phyloP scores from a whole-genome alignment of 1,140 invertebrate species.

The Paracyclopina nana region DNA sequence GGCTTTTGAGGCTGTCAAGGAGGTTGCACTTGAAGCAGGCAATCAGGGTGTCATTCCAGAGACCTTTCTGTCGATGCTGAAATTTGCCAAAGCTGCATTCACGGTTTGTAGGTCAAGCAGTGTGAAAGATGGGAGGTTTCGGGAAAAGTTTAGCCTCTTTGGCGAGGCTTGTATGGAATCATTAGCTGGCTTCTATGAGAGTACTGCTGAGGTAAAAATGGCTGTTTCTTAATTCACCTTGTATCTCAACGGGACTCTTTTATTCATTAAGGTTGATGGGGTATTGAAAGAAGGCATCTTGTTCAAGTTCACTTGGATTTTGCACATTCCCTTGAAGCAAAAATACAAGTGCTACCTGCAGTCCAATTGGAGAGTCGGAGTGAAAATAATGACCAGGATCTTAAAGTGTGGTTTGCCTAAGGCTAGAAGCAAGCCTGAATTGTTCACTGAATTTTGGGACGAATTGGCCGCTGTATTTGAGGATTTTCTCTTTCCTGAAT shows the following conservation, averaged over 20 bases:
- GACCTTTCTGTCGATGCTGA: neutral
- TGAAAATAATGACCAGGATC: slow-evolving; percentile 53
- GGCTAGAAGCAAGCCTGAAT: slow-evolving; percentile 42
- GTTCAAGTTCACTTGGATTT: slow-evolving; percentile 27
- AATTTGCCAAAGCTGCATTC: neutral
- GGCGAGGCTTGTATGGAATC: neutral
- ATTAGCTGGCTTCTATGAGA: neutral
- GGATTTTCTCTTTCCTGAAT: slow-evolving; percentile 66
- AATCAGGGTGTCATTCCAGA: neutral
- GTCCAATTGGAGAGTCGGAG: slow-evolving; percentile 65
- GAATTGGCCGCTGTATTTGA: slow-evolving; percentile 64
- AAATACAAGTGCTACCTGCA: slow-evolving; percentile 63
- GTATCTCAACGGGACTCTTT: too few relatives aligned
- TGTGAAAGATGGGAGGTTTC: too few relatives aligned
- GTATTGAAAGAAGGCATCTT: neutral
- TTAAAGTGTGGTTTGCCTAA: slow-evolving; percentile 64
- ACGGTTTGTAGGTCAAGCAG: too few relatives aligned
- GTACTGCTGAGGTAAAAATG: neutral
- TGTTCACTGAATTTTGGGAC: slow-evolving; percentile 56
- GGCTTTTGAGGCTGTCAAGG: neutral
- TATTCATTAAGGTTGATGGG: slow-evolving; percentile 6
- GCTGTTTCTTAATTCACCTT: too few relatives aligned
- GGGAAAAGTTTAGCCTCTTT: slow-evolving; percentile 10
- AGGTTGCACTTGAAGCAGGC: neutral
- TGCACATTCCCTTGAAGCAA: slow-evolving; percentile 50